Base-by-base conservation (phyloP, 2,113 vertebrate genomes). In the Elachura formosa region DNA sequence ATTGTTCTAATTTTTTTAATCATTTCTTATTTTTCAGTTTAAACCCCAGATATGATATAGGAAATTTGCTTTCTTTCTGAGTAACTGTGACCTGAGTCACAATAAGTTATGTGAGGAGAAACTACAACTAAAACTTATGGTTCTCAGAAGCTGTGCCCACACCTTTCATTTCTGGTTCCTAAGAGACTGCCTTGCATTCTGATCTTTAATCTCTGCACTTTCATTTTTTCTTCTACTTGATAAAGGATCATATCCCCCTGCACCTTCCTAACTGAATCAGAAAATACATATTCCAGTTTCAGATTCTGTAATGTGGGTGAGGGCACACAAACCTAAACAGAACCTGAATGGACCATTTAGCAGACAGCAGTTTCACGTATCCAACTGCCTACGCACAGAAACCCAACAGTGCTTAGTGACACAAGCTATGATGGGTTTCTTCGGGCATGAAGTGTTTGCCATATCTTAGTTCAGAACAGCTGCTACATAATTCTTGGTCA, bases 331-430 rank as follows among this genome's bases (percentile, higher is more conserved):
- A 80, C 74, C 82, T 87, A 90, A 93, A 78, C 51, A 73, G 95
- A 96, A 96, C 84, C 94, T 93, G 97, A 61, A 93, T 45, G 78
- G 94, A 90, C 74, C 83, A 92, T 86, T 98, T 96, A 96, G 43
- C 63, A 91, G 64, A 83, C 66, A 94, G 55, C 63, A 80, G 72
- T 96, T 97, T 95, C 38, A 51, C 31, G 34, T 89, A 89, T 83
- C n/a, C 78, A 76, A 4, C 48, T 86, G 72, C 85, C 95, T 87
- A 64, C 59, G 90, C 55, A 83, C 5, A 81, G 89, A 97, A 98
- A 97, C 69, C 52, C 77, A 96, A 64, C 77, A 96, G 84, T 77
- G 62, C 41, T 96, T 90, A 63, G 61, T 95, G 88, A 82, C 64
- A 79, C 61, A 92, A 71, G 45, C 46, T 84, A 52, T 80, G 80